Conservation (phyloP, 1,140 invertebrate genomes). For the Archivesica marissinica region DNA sequence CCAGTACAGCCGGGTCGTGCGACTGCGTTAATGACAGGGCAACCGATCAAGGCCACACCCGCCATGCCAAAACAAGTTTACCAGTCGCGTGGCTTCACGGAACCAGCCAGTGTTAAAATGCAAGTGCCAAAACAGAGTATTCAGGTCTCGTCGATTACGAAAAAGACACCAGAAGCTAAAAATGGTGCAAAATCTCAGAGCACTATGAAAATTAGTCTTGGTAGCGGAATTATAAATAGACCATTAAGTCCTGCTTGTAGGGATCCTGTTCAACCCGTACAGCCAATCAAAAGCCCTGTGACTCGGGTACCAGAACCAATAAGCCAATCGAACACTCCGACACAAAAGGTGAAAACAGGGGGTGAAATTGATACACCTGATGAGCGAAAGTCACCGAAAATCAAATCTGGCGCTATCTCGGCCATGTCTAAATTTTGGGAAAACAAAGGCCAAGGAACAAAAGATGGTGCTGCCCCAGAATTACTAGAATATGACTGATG, state of each 20-base stretch:
- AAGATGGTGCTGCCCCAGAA: conserved; percentile 73
- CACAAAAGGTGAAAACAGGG: conserved; percentile 31
- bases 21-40: conserved; percentile 54
- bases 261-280: neutral
- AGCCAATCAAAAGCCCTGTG: conserved; percentile 33
- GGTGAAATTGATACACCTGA: conserved; percentile 38
- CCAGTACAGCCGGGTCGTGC: conserved; percentile 44
- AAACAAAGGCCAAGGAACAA: conserved; percentile 70
- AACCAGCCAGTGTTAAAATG: neutral
- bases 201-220: conserved; percentile 33
- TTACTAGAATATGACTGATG: conserved; percentile 68
- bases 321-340: neutral
- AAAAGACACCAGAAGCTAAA: neutral
- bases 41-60: conserved; percentile 50
- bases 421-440: conserved; percentile 79
- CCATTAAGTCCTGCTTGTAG: neutral
- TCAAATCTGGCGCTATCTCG: conserved; percentile 73
- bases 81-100: neutral
- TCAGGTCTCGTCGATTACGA: conserved; percentile 43
- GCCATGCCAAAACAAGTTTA: conserved; percentile 55
- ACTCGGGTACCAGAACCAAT: neutral
- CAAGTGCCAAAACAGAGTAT: conserved; percentile 49
- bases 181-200: conserved; percentile 8
- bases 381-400: conserved; percentile 67
- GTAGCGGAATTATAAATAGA: conserved; percentile 41